Evolutionary conservation across 2,797 vertebrate genomes (phyloP).

Genomic region (Heliangelus exortis): DNA sequence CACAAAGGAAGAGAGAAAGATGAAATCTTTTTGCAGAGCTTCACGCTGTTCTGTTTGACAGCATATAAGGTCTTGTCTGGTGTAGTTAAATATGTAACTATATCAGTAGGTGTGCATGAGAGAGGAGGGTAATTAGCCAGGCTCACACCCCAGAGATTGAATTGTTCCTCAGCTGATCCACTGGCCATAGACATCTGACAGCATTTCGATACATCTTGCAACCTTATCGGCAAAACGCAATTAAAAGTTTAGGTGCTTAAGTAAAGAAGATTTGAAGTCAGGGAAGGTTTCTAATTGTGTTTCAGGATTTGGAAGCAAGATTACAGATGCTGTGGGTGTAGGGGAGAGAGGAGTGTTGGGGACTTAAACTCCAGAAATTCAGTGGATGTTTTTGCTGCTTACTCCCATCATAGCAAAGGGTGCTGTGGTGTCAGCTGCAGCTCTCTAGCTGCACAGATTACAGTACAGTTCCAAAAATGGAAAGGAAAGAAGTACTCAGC

Average conservation of each 20-base stretch:
- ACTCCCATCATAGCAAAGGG: neutral
- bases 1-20: neutral
- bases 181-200: neutral
- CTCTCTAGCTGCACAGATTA: conserved; percentile 10
- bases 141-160: neutral
- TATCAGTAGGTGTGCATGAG: neutral
- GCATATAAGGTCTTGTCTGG: neutral
- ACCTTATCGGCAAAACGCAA: neutral
- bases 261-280: neutral
- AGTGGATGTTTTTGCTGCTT: conserved; percentile 20
- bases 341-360: neutral
- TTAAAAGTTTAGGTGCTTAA: conserved; percentile 4
- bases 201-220: neutral
- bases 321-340: neutral
- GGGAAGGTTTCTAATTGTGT: neutral
- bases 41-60: neutral
- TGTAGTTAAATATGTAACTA: neutral
- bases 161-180: neutral
- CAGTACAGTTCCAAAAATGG: conserved; percentile 58
- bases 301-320: conserved; percentile 28
- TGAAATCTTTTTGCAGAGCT: neutral
- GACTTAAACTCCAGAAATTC: neutral
- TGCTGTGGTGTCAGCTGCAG: conserved; percentile 31
- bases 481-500: conserved; percentile 29
- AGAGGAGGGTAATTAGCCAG: neutral